A percentile compares a stretch with the other conserved stretches of the same genome.
phyloP scores from a whole-genome alignment of 2,113 vertebrate species.

The Ahaetulla prasina region DNA sequence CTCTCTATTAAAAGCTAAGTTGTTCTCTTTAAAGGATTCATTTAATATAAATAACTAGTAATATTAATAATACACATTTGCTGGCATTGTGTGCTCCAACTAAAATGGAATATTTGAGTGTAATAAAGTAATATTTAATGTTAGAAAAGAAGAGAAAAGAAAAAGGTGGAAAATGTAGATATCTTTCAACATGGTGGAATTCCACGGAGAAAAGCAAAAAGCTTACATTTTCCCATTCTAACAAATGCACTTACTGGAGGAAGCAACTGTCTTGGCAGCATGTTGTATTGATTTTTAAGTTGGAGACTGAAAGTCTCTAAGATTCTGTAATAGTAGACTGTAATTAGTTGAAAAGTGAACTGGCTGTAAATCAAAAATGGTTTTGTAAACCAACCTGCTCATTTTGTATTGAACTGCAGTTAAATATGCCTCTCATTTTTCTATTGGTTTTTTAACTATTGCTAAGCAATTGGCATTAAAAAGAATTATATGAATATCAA shows the following conservation, averaged over 20 bases:
- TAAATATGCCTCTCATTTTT: conserved; percentile 13
- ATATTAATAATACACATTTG: background rate
- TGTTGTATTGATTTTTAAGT: conserved; percentile 24
- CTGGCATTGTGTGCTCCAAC: background rate
- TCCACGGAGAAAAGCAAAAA: background rate
- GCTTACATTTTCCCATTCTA: background rate
- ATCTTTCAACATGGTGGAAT: background rate
- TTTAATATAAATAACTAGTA: background rate
- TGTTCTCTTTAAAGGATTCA: background rate
- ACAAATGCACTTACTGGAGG: background rate
- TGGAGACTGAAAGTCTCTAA: conserved; percentile 1
- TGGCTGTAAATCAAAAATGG: conserved; percentile 20
- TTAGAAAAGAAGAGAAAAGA: background rate
- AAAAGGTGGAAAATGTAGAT: background rate
- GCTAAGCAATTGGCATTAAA: background rate
- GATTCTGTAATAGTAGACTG: conserved; percentile 9
- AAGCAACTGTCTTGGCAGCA: background rate
- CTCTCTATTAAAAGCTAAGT: background rate
- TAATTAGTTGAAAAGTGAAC: conserved; percentile 20
- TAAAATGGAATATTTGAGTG: background rate
- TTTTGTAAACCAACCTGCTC: conserved; percentile 3
- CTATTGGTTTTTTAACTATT: conserved; percentile 21
- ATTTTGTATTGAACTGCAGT: conserved; percentile 16
- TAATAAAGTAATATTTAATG: background rate
- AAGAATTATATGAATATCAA: background rate